phyloP scores from a whole-genome alignment of 2,888 invertebrate genomes.

The Noctuana brunneofusca region DNA sequence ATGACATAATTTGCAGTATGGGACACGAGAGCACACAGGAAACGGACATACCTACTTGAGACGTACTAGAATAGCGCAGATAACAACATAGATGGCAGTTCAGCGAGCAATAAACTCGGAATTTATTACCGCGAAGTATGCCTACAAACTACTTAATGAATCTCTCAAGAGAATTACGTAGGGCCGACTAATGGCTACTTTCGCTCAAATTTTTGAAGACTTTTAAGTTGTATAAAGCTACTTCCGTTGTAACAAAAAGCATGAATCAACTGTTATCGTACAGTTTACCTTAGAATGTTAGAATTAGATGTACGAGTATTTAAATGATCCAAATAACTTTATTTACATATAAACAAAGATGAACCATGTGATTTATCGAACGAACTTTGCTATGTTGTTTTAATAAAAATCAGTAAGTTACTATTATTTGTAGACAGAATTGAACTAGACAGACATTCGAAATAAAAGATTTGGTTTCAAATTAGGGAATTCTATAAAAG shows the following conservation, averaged over 20 bases:
- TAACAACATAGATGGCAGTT: constrained; percentile 30
- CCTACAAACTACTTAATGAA: not conserved
- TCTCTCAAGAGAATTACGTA: not conserved
- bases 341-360: constrained; percentile 1
- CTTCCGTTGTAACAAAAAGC: not conserved
- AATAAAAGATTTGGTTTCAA: no score
- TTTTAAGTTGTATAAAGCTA: not conserved
- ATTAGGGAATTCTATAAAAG: no score
- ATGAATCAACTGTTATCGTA: constrained; percentile 18
- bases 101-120: constrained; percentile 25
- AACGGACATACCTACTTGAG: constrained; percentile 29
- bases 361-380: not conserved
- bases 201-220: not conserved
- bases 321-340: constrained; percentile 20
- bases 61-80: constrained; percentile 32
- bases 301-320: constrained; percentile 1
- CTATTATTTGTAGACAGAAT: no score
- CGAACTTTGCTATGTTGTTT: not conserved
- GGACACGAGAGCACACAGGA: constrained; percentile 14
- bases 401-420: no score
- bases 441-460: no score
- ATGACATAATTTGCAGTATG: not conserved
- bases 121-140: constrained; percentile 2
- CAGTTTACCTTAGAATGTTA: not conserved
- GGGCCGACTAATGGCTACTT: not conserved